Evolutionary conservation across 1,140 invertebrate species (phyloP).

Genomic region (Triops longicaudatus): DNA sequence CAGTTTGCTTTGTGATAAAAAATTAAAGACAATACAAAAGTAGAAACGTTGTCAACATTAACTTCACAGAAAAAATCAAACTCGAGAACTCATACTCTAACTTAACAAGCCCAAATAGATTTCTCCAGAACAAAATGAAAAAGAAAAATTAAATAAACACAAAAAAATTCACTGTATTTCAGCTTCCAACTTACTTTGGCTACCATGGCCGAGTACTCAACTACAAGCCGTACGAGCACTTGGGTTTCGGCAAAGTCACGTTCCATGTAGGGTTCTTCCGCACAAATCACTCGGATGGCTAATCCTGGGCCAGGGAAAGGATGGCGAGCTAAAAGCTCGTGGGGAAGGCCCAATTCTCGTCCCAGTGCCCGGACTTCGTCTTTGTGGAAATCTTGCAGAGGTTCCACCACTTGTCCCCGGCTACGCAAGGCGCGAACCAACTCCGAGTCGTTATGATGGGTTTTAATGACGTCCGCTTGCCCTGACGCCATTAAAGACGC

Average conservation of each 20-base stretch:
- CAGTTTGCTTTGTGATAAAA: too few relatives aligned
- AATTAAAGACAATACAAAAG: too few relatives aligned
- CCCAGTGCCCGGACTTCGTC: slow-evolving; percentile 84
- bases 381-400: slow-evolving; percentile 98
- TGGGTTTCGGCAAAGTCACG: slow-evolving; percentile 92
- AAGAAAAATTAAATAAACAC: not conserved
- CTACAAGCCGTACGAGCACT: slow-evolving; percentile 83
- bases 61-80: too few relatives aligned
- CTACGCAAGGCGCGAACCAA: slow-evolving; percentile 79
- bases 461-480: slow-evolving; percentile 92
- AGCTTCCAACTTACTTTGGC: slow-evolving; percentile 53
- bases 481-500: slow-evolving; percentile 74
- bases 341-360: slow-evolving; percentile 76
- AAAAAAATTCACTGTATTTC: not conserved
- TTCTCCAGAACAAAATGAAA: not conserved
- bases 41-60: too few relatives aligned
- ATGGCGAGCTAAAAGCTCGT: slow-evolving; percentile 81
- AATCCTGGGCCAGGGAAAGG: slow-evolving; percentile 95
- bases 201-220: slow-evolving; percentile 82
- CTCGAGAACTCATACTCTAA: too few relatives aligned
- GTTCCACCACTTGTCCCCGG: slow-evolving; percentile 86
- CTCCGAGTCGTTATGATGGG: slow-evolving; percentile 99
- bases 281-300: slow-evolving; percentile 90
- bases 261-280: slow-evolving; percentile 91
- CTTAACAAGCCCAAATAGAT: too few relatives aligned